phyloP scores from a whole-genome alignment of 1,140 invertebrate species.

The Coelopa frigida region DNA sequence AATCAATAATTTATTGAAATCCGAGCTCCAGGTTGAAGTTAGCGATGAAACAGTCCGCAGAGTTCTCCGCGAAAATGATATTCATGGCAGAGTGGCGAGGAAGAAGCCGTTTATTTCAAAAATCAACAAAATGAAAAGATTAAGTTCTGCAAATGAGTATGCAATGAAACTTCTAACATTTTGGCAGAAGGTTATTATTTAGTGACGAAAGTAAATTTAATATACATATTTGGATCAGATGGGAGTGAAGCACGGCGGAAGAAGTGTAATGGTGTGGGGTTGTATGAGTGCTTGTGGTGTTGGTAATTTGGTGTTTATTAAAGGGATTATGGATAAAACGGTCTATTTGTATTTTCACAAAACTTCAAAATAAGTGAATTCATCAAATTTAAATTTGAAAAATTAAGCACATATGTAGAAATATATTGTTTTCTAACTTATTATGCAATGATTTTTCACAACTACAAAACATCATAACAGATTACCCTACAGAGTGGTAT shows the following conservation, averaged over 20 bases:
- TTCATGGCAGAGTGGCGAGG: slow-evolving; percentile 2
- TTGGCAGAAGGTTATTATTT: slow-evolving; percentile 21
- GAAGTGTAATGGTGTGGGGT: slow-evolving; percentile 39
- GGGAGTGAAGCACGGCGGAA: slow-evolving; percentile 40
- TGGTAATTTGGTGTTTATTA: slow-evolving; percentile 23
- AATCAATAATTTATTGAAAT: too few relatives aligned
- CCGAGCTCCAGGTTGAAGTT: too few relatives aligned
- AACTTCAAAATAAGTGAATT: too few relatives aligned
- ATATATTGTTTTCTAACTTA: too few relatives aligned
- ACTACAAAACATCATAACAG: too few relatives aligned
- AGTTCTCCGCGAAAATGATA: slow-evolving; percentile 1
- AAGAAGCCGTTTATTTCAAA: slow-evolving; percentile 11
- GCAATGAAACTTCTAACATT: slow-evolving; percentile 5
- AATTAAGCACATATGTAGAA: too few relatives aligned
- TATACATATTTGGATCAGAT: slow-evolving; percentile 16
- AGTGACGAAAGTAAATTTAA: slow-evolving; percentile 26
- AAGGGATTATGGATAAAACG: slow-evolving; percentile 17
- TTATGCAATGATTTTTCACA: too few relatives aligned
- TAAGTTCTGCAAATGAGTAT: slow-evolving; percentile 18
- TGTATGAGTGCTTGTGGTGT: slow-evolving; percentile 24
- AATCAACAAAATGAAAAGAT: slow-evolving; percentile 4
- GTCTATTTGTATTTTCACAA: slow-evolving; percentile 19
- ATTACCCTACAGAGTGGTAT: too few relatives aligned
- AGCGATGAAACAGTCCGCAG: slow-evolving; percentile 7
- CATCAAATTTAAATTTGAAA: too few relatives aligned